These are phyloP conservation scores for Syngnathus rostellatus DNA, from an alignment of 2,797 vertebrate genomes.

Conservation along the genomic window DNA sequence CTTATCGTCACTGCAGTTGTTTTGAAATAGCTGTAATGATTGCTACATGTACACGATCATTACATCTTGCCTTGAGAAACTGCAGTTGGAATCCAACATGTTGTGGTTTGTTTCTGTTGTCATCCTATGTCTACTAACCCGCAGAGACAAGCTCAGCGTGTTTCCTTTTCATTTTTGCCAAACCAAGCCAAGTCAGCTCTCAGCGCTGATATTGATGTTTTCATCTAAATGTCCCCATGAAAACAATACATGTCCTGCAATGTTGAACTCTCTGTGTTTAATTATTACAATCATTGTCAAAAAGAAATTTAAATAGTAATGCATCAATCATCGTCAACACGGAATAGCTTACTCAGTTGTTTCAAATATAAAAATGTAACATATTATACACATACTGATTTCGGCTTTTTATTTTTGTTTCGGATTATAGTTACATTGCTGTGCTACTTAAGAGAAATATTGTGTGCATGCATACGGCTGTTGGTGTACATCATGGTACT, in stretches of 20 bases:
- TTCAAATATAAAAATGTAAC: background rate
- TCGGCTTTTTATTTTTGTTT: background rate
- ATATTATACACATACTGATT: background rate
- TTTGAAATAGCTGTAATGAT: background rate
- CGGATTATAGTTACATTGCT: background rate
- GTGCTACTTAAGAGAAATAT: background rate
- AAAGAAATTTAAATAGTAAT: background rate
- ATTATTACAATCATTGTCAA: conserved; percentile 2
- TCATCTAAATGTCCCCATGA: conserved; percentile 6
- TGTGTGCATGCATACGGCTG: background rate
- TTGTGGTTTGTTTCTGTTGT: conserved; percentile 4
- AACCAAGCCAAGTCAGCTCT: conserved; percentile 2
- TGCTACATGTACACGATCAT: background rate
- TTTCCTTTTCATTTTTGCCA: conserved; percentile 3
- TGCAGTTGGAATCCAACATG: background rate
- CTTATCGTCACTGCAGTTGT: background rate
- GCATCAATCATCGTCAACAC: background rate
- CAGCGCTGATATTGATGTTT: conserved; percentile 3
- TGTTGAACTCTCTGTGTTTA: background rate
- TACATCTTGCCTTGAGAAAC: background rate
- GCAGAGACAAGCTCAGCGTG: conserved; percentile 5
- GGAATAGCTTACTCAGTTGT: background rate
- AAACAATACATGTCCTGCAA: background rate
- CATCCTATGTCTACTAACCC: conserved; percentile 3
- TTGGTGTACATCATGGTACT: background rate